Conservation (phyloP, 1,140 invertebrate genomes). For the Megalopta genalis region DNA sequence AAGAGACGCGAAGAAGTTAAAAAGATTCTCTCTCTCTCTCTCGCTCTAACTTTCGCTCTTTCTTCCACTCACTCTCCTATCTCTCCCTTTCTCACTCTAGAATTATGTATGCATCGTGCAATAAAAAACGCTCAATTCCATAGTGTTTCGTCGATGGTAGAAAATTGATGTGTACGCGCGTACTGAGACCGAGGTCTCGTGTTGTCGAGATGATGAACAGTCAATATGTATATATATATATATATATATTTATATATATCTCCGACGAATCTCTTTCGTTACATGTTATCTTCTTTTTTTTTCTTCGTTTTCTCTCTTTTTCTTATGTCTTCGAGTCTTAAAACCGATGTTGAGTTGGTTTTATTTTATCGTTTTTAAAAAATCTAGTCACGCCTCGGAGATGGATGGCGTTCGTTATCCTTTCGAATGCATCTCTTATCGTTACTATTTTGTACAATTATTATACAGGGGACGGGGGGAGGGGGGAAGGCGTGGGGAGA, state of each 20-base stretch:
- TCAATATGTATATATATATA: conserved; percentile 31
- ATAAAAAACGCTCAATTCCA: conserved; percentile 75
- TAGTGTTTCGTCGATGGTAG: conserved; percentile 65
- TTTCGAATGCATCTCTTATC: conserved; percentile 36
- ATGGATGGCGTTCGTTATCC: conserved; percentile 8
- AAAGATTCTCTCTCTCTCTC: conserved; percentile 29
- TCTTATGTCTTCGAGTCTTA: conserved; percentile 33
- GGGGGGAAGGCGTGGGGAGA: neutral
- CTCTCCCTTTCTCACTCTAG: conserved; percentile 29
- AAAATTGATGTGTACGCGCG: conserved; percentile 65
- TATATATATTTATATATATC: neutral
- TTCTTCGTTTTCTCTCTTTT: neutral
- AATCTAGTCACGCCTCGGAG: conserved; percentile 41
- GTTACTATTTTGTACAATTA: conserved; percentile 44
- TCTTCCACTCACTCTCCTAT: too few species aligned
- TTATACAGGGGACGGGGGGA: conserved; percentile 21
- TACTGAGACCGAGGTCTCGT: conserved; percentile 48
- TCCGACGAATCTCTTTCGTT: conserved; percentile 24
- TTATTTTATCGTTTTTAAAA: conserved; percentile 22
- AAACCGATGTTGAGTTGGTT: conserved; percentile 35
- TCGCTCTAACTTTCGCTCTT: too few species aligned
- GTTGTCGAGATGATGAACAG: conserved; percentile 45
- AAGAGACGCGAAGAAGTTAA: conserved; percentile 57
- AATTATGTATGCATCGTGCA: conserved; percentile 54
- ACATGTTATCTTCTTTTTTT: conserved; percentile 17